Evolutionary conservation across 2,113 vertebrate genomes (phyloP).

Genomic region (Bubo blakistoni): DNA sequence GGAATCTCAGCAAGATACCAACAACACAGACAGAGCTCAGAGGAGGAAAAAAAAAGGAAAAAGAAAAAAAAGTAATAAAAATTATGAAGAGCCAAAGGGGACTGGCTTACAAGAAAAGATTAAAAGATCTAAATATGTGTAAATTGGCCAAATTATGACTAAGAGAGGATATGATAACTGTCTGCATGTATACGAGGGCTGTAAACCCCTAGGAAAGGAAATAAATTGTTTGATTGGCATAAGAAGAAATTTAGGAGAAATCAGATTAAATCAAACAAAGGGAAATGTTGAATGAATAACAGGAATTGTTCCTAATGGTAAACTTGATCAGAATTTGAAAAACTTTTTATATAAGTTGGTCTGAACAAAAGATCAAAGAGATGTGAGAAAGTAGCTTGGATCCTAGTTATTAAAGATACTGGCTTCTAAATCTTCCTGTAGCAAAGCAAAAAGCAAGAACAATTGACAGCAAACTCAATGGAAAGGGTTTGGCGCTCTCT

Average conservation of each 20-base stretch:
- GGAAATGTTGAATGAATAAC: not conserved
- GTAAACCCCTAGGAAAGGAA: conserved; percentile 1
- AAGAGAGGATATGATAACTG: not conserved
- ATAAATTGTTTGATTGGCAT: not conserved
- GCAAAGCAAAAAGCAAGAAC: not conserved
- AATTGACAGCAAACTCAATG: not conserved
- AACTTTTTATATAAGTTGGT: not conserved
- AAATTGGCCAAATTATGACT: conserved; percentile 26
- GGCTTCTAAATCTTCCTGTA: not conserved
- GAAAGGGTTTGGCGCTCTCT: conserved; percentile 5
- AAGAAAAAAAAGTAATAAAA: not conserved
- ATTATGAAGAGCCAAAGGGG: not conserved
- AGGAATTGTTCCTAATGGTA: not conserved
- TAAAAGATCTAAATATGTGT: not conserved
- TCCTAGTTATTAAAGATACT: not conserved
- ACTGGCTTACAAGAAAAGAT: not conserved
- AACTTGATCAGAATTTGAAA: not conserved
- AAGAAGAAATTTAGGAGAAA: not conserved
- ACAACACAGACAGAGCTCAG: not conserved
- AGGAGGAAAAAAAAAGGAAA: not conserved
- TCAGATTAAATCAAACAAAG: not conserved
- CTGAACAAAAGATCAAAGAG: not conserved
- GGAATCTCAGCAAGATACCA: not conserved
- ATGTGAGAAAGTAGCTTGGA: not conserved
- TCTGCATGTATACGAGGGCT: not conserved